Conservation (phyloP, 2,888 invertebrate species). For the Drosophila colorata region DNA sequence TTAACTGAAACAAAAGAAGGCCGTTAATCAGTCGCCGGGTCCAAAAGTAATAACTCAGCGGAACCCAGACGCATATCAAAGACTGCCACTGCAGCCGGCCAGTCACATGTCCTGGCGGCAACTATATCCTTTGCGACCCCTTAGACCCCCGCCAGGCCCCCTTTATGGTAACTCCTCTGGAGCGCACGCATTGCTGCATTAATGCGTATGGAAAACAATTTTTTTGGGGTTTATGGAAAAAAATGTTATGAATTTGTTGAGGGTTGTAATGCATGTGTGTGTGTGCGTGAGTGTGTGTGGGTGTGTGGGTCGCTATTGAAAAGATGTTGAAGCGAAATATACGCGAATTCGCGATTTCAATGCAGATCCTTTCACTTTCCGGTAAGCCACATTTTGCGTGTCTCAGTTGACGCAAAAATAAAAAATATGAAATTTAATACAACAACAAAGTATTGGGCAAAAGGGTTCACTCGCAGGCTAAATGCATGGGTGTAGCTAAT, state of each 20-base stretch:
- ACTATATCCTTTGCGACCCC: slow-evolving; percentile 14
- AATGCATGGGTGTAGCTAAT: slow-evolving; percentile 54
- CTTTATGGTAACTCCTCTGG: slow-evolving; percentile 1
- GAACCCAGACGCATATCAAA: slow-evolving; percentile 33
- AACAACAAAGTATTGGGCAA: slow-evolving; percentile 25
- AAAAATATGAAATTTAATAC: slow-evolving; percentile 47
- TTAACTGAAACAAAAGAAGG: slow-evolving; percentile 47
- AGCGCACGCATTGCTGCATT: slow-evolving; percentile 69
- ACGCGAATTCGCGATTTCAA: slow-evolving; percentile 58
- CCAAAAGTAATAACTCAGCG: slow-evolving; percentile 40
- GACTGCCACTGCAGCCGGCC: slow-evolving; percentile 12
- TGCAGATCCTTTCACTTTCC: slow-evolving; percentile 58
- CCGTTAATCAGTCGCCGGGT: slow-evolving; percentile 52
- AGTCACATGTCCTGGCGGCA: slow-evolving; percentile 9
- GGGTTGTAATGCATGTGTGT: slow-evolving; percentile 50
- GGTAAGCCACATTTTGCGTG: slow-evolving; percentile 75
- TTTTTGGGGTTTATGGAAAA: slow-evolving; percentile 31
- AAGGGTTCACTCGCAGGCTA: slow-evolving; percentile 44
- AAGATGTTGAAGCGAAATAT: slow-evolving; percentile 50
- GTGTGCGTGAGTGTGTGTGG: neutral
- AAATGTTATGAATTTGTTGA: slow-evolving; percentile 50
- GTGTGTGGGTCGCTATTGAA: slow-evolving; percentile 47
- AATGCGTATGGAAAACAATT: slow-evolving; percentile 69
- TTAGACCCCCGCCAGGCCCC: neutral
- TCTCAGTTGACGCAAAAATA: slow-evolving; percentile 61